Base-by-base conservation (phyloP, 2,888 invertebrate genomes). In the Frankliniella fusca region DNA sequence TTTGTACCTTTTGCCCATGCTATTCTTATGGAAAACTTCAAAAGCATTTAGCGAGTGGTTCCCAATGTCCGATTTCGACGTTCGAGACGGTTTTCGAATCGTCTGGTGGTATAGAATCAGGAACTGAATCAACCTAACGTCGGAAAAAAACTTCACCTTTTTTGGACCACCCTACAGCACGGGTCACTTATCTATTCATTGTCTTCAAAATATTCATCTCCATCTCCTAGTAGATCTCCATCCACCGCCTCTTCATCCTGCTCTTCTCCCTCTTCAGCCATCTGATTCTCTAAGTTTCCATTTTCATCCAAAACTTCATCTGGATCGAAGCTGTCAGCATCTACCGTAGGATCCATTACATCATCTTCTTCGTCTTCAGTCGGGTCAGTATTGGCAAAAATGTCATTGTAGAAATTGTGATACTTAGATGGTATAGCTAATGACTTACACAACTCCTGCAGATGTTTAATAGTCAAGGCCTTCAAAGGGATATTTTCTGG, bases 401-500 rank as follows among this genome's bases (percentile, higher is more conserved):
- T n/a, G 9, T 65, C 20, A 9, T 3, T 18, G n/a, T 65, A 65
- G n/a, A 65, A 65, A 20, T 9, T 9, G n/a, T 65, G 65, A 65
- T 65, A 65, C n/a, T 65, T 65, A n/a, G 65, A 65, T n/a, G 65
- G 65, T 9, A 65, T 65, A n/a, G 65, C 65, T 9, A 65, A n/a
- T 15, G 65, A n/a, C n/a, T 18, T n/a, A n/a, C 65, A 65, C n/a
- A 65, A n/a, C 65, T 65, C 15, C 20, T 65, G 11, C 5, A 65
- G 20, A 20, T 65, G 65, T 20, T 65, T 65, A 18, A 65, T 65
- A 15, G 65, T 65, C 7, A 15, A 7, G 15, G 11, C 15, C 65
- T 65, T 65, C 15, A 65, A 7, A 7, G 65, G 65, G 7, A 65
- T 65, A 10, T 15, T 65, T 20, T 7, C 65, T 65, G 15, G 15